Evolutionary conservation across 2,888 invertebrate species (phyloP), one percentile per base, ranked within the genome.

Genomic region (Aleiodes leptofemur): DNA sequence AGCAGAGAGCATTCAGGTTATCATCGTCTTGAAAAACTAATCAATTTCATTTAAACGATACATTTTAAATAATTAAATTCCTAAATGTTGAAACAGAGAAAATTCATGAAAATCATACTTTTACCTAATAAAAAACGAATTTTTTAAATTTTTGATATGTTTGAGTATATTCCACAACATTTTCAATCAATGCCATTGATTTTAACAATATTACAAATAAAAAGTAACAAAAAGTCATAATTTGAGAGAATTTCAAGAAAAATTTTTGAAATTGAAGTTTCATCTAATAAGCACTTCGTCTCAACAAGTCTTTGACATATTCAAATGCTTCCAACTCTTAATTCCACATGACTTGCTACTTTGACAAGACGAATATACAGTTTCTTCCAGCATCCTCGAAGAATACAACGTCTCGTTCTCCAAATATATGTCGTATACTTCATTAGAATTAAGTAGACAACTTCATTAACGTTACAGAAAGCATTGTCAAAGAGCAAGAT

Each of bases 1-100:
- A 69, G 43, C 38, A 69, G 53, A 53, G 31, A 69, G 43, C 55
- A 43, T 43, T 69, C 43, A 55, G 8, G 43, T 56, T 56, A 56
- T 38, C 55, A 69, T 69, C 16, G 14, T 34, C 6, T 38, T 14
- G 43, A 23, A 48, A 64, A 64, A 8, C 6, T 64, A 48, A 64
- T 64, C 13, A 48, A 23, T 16, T 23, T 23, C 23, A 23, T 23
- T 64, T 43, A 43, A 0, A 9, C 43, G 8, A 11, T 43, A 43
- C 43, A 43, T 34, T 34, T 4, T 34, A 34, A 34, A 34, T 34
- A 34, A 34, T 34, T 4, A 34, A 34, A 6, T 23, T 23, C 23
- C 2, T 23, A 23, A 23, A 1, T 23, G 23, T 23, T 23, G 23
- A 23, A 23, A 23, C 23, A 23, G 23, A 23, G 23, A 23, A 23